These are phyloP conservation scores for Drosophila takahashii DNA, from an alignment of 1,140 invertebrate species.

Conservation along the genomic window DNA sequence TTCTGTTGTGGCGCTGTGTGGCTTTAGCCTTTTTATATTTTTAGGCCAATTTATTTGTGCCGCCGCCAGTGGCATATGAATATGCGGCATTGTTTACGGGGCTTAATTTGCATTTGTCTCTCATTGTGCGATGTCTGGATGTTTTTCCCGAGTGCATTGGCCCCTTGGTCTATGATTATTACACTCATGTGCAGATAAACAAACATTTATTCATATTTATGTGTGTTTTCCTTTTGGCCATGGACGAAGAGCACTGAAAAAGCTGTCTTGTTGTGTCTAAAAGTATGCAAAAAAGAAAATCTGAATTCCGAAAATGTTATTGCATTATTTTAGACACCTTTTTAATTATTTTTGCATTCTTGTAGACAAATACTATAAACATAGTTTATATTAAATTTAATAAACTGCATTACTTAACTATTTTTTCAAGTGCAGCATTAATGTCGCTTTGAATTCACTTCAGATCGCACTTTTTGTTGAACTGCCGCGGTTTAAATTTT, in stretches of 20 bases:
- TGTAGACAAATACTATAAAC: background rate
- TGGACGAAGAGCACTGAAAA: constrained; percentile 3
- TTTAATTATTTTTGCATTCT: background rate
- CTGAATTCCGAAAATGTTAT: no score
- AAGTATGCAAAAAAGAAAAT: background rate
- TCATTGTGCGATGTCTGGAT: constrained; percentile 37
- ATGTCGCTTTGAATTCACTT: constrained; percentile 38
- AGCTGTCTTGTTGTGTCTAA: background rate
- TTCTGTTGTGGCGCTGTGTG: constrained; percentile 24
- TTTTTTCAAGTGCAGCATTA: constrained; percentile 24
- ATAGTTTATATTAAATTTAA: background rate
- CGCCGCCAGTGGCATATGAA: constrained; percentile 35
- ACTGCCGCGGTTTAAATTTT: constrained; percentile 67
- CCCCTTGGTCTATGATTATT: constrained; percentile 38
- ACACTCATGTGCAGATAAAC: constrained; percentile 23
- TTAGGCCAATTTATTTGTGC: constrained; percentile 59
- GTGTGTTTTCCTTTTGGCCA: constrained; percentile 12
- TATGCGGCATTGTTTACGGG: constrained; percentile 59
- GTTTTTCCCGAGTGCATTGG: constrained; percentile 39
- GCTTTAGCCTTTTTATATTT: constrained; percentile 40
- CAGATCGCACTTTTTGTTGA: constrained; percentile 45
- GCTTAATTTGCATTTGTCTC: constrained; percentile 63
- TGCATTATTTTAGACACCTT: no score
- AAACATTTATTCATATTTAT: constrained; percentile 23
- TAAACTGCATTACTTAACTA: background rate